Percentiles rank a stretch among this genome's conserved stretches.
phyloP scores from a whole-genome alignment of 1,140 invertebrate species.

The Platyscapa corneri region DNA sequence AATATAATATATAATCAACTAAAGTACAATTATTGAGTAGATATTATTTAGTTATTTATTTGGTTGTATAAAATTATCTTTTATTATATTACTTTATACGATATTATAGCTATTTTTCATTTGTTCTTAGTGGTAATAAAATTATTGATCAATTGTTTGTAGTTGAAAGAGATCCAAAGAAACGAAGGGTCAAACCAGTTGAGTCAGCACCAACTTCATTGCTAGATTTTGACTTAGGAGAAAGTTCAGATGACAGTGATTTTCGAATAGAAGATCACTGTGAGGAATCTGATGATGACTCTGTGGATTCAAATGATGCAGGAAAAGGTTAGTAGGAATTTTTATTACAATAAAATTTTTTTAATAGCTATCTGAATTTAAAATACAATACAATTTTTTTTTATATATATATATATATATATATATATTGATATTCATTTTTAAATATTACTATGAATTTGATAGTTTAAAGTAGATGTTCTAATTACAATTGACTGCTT shows the following conservation, averaged over 20 bases:
- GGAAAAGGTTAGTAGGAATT: constrained; percentile 62
- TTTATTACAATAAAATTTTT: neutral
- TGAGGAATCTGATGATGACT: constrained; percentile 83
- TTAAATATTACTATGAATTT: too few species aligned
- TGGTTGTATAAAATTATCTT: neutral
- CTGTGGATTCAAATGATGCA: constrained; percentile 74
- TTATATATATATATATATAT: too few species aligned
- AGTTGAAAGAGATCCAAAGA: constrained; percentile 90
- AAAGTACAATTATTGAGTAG: neutral
- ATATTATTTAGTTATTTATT: neutral
- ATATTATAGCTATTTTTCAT: neutral
- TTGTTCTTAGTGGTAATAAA: neutral
- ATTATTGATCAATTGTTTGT: constrained; percentile 59
- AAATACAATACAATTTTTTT: too few species aligned
- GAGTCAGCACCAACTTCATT: constrained; percentile 82
- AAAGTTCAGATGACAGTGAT: constrained; percentile 96
- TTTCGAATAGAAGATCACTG: constrained; percentile 93
- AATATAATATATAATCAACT: neutral
- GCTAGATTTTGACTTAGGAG: constrained; percentile 89
- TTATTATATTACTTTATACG: neutral
- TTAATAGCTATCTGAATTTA: too few species aligned
- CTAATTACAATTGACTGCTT: too few species aligned
- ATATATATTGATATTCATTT: too few species aligned
- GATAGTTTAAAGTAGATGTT: too few species aligned
- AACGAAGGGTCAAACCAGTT: constrained; percentile 89